Evolutionary conservation across 2,113 vertebrate species (phyloP).

Genomic region (Solenodon paradoxus): DNA sequence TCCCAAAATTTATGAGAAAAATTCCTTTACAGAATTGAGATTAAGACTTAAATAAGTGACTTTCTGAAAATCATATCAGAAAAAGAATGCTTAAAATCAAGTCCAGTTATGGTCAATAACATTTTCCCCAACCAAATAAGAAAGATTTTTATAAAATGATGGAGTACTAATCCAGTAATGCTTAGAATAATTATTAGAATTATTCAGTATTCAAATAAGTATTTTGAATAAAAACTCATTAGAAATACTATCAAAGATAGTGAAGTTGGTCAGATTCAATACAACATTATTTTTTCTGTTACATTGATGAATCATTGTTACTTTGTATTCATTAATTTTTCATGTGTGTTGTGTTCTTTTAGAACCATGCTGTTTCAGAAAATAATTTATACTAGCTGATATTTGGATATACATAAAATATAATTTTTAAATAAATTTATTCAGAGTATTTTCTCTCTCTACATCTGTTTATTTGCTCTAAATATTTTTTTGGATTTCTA

Average conservation of each 20-base stretch:
- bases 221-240: neutral
- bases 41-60: neutral
- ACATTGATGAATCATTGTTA: neutral
- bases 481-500: neutral
- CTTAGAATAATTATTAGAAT: neutral
- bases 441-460: neutral
- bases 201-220: neutral
- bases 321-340: neutral
- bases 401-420: neutral
- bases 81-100: neutral
- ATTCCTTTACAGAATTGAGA: neutral
- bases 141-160: neutral
- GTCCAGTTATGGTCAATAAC: neutral
- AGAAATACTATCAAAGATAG: neutral
- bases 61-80: neutral
- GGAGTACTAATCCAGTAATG: neutral
- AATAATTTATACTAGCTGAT: neutral
- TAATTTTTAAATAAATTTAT: neutral
- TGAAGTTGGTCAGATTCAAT: neutral
- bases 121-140: neutral
- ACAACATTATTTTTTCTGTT: neutral
- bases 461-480: neutral
- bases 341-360: neutral
- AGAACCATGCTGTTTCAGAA: neutral
- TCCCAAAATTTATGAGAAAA: neutral